These are phyloP conservation scores for Microtus montanus DNA, from an alignment of 2,113 vertebrate genomes.

Conservation along the genomic window DNA sequence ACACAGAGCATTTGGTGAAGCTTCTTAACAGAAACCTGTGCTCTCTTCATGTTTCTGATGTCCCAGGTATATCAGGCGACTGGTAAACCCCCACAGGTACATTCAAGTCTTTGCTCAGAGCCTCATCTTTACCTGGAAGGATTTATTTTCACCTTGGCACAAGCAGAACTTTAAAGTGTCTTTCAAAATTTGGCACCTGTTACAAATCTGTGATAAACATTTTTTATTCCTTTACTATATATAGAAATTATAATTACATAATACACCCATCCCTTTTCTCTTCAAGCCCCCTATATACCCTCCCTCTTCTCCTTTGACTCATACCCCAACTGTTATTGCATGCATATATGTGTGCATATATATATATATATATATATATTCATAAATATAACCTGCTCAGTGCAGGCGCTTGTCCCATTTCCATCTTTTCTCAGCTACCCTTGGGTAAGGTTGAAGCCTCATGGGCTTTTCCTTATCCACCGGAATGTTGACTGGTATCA, in stretches of 20 bases:
- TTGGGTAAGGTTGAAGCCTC: neutral
- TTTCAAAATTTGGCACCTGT: neutral
- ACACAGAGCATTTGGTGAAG: neutral
- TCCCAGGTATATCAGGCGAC: neutral
- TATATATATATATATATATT: no score
- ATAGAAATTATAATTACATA: neutral
- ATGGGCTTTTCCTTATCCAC: neutral
- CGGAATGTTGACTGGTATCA: no score
- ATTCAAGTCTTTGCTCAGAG: neutral
- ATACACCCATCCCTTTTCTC: neutral
- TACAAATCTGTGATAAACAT: neutral
- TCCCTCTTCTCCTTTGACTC: neutral
- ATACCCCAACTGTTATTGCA: neutral
- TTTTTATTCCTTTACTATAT: neutral
- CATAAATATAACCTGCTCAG: neutral
- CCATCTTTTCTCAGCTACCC: neutral
- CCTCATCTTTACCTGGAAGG: neutral
- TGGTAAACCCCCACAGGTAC: neutral
- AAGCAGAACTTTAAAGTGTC: neutral
- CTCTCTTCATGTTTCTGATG: neutral
- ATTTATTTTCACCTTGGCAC: neutral
- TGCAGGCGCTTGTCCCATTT: neutral
- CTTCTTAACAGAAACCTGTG: neutral
- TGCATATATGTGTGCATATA: neutral
- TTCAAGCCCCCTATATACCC: neutral